phyloP scores from a whole-genome alignment of 2,797 vertebrate genomes.

The Poeciliopsis gracilis region DNA sequence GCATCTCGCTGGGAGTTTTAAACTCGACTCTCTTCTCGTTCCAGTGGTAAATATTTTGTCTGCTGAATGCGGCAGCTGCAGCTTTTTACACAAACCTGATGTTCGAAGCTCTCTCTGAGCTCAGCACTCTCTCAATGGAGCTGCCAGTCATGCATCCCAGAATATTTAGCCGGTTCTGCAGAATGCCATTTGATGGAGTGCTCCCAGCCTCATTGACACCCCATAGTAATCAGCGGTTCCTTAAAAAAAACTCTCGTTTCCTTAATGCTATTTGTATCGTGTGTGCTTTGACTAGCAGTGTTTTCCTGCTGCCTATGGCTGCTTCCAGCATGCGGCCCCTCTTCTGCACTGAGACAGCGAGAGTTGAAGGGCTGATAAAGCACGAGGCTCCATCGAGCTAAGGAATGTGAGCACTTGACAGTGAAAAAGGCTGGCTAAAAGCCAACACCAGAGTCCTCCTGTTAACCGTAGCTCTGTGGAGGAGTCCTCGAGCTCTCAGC shows the following conservation, averaged over 20 bases:
- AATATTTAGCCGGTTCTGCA: slow-evolving; percentile 42
- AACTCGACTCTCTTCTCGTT: slow-evolving; percentile 43
- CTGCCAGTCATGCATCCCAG: slow-evolving; percentile 54
- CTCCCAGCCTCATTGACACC: slow-evolving; percentile 23
- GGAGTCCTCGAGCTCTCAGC: slow-evolving; percentile 61
- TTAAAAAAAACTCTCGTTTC: slow-evolving; percentile 13
- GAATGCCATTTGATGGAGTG: slow-evolving; percentile 31
- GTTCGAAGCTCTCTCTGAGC: slow-evolving; percentile 41
- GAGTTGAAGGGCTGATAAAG: slow-evolving; percentile 69
- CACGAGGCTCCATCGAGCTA: slow-evolving; percentile 58
- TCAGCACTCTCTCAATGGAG: slow-evolving; percentile 56
- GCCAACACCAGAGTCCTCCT: slow-evolving; percentile 62
- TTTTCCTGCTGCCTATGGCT: slow-evolving; percentile 30
- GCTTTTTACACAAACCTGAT: slow-evolving; percentile 40
- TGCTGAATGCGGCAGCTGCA: slow-evolving; percentile 62
- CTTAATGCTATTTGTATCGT: slow-evolving; percentile 13
- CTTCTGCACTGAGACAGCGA: slow-evolving; percentile 28
- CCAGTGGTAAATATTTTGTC: slow-evolving; percentile 73
- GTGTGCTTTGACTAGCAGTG: slow-evolving; percentile 13
- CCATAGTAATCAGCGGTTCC: slow-evolving; percentile 22
- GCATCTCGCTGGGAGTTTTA: slow-evolving; percentile 48
- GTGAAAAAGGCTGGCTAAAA: slow-evolving; percentile 57
- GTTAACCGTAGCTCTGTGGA: slow-evolving; percentile 66
- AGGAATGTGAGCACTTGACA: slow-evolving; percentile 76
- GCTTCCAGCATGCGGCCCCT: slow-evolving; percentile 34